These are phyloP conservation scores for Delichon dasypus DNA, from an alignment of 2,797 vertebrate genomes.

Conservation along the genomic window DNA sequence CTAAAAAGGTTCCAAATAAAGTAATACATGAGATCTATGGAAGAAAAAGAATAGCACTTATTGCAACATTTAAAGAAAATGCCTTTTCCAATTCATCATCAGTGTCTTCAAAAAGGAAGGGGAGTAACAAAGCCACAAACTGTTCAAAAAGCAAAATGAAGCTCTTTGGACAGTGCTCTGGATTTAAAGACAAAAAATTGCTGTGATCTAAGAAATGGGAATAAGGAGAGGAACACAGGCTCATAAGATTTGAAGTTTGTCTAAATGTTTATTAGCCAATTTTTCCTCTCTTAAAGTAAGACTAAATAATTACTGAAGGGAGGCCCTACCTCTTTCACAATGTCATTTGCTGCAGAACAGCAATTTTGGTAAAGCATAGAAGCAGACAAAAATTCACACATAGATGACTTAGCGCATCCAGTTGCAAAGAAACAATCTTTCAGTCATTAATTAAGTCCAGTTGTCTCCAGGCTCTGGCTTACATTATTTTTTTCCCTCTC, in stretches of 20 bases:
- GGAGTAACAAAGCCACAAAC: background rate
- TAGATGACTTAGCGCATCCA: background rate
- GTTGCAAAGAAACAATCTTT: background rate
- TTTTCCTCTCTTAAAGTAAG: background rate
- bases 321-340: background rate
- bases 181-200: background rate
- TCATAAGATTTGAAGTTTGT: background rate
- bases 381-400: background rate
- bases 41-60: background rate
- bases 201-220: background rate
- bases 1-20: background rate
- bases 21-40: background rate
- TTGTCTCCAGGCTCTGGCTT: background rate
- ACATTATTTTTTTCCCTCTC: background rate
- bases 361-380: background rate
- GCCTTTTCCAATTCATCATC: background rate
- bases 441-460: background rate
- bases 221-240: background rate
- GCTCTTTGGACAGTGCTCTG: background rate
- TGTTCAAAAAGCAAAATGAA: background rate
- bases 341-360: background rate
- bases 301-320: background rate
- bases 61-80: background rate
- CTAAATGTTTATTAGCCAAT: background rate
- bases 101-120: background rate